Conservation (phyloP, 2,888 invertebrate species). For the Agrotis segetum region DNA sequence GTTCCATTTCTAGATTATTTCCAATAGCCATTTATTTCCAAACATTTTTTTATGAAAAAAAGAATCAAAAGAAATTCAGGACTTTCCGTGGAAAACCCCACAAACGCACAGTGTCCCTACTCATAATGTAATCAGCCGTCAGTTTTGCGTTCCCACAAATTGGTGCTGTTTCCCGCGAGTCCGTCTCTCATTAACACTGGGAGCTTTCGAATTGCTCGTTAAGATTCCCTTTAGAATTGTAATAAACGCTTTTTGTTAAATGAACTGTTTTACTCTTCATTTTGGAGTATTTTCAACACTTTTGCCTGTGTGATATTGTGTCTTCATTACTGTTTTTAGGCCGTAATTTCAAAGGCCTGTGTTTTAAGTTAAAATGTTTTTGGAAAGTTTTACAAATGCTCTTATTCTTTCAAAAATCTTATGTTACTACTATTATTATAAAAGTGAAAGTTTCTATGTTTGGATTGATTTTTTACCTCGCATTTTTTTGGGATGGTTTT, state of each 20-base stretch:
- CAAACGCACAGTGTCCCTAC: constrained; percentile 42
- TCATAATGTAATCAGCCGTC: constrained; percentile 70
- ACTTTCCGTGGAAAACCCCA: constrained; percentile 22
- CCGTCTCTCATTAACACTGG: constrained; percentile 48
- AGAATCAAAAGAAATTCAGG: not conserved
- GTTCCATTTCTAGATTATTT: no score
- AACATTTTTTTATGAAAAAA: no score
- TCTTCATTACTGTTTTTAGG: not conserved
- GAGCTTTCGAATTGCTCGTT: constrained; percentile 48
- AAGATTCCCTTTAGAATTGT: constrained; percentile 30
- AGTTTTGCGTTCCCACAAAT: constrained; percentile 68
- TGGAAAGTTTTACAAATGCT: not conserved
- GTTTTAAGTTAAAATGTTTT: not conserved
- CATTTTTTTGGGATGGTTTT: not conserved
- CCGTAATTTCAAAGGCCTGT: not conserved
- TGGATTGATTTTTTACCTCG: no score
- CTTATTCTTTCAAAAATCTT: no score
- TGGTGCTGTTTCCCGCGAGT: constrained; percentile 62
- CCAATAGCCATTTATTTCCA: no score
- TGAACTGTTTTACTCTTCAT: constrained; percentile 24
- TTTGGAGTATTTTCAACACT: constrained; percentile 6
- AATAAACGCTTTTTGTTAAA: constrained; percentile 27
- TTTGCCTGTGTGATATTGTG: not conserved
- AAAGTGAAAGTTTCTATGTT: no score
- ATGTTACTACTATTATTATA: no score